Conservation (phyloP, 2,797 vertebrate species). For the Clarias pachynema region DNA sequence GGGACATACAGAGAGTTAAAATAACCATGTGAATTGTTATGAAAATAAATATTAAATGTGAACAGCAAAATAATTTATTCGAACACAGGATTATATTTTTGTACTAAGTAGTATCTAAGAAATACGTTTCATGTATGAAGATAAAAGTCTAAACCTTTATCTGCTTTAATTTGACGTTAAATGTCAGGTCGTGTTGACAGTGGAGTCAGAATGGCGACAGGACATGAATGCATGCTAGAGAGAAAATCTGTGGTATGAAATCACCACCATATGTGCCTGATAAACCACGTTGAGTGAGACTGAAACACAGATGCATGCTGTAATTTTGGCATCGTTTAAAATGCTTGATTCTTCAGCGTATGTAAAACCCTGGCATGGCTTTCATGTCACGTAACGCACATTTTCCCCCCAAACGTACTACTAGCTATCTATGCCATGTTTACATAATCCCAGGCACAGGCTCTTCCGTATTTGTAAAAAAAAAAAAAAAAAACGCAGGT, state of each 20-base stretch:
- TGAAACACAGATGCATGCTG: background rate
- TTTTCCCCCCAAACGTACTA: background rate
- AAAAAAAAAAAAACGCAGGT: conserved; percentile 38
- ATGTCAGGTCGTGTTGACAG: conserved; percentile 50
- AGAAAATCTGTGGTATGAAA: conserved; percentile 38
- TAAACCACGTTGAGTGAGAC: conserved; percentile 30
- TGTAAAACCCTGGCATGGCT: background rate
- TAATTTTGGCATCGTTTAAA: conserved; percentile 8
- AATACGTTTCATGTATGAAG: conserved; percentile 45
- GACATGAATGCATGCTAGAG: conserved; percentile 46
- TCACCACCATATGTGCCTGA: conserved; percentile 34
- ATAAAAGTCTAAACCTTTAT: conserved; percentile 28
- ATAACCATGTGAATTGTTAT: background rate
- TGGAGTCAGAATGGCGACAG: conserved; percentile 63
- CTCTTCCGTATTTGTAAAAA: conserved; percentile 61
- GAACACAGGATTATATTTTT: conserved; percentile 46
- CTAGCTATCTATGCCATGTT: conserved; percentile 62
- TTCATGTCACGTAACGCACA: conserved; percentile 15
- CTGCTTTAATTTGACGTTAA: conserved; percentile 62
- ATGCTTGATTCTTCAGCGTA: background rate
- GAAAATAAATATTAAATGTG: conserved; percentile 17
- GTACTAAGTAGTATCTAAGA: conserved; percentile 59
- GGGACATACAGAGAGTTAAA: background rate
- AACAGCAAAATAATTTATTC: background rate
- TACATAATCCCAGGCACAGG: conserved; percentile 56